Conservation (phyloP, 2,797 vertebrate genomes). For the Pipistrellus pipistrellus region DNA sequence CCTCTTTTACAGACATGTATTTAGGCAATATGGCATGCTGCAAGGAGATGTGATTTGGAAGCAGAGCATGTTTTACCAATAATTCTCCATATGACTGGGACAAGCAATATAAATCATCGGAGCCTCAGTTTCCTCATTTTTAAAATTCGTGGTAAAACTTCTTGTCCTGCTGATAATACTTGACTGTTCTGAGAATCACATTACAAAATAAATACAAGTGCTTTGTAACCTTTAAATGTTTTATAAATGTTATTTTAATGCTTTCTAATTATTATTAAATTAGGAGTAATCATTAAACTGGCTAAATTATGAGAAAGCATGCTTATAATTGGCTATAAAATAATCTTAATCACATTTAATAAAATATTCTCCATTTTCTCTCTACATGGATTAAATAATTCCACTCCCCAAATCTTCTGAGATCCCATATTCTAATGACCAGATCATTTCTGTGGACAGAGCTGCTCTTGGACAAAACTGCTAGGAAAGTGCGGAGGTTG, state of each 20-base stretch:
- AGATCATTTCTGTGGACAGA: background rate
- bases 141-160: conserved; percentile 11
- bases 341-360: background rate
- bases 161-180: background rate
- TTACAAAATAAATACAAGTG: background rate
- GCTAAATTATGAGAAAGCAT: background rate
- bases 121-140: background rate
- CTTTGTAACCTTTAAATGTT: background rate
- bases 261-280: background rate
- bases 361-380: background rate
- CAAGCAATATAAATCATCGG: background rate
- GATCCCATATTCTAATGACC: background rate
- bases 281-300: background rate
- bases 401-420: background rate
- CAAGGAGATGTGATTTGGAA: background rate
- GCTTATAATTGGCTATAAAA: conserved; percentile 2
- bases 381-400: background rate
- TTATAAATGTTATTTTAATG: background rate
- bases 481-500: accelerated
- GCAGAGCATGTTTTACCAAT: background rate
- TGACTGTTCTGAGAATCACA: background rate
- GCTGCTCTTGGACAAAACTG: background rate
- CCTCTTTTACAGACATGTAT: background rate
- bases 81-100: background rate
- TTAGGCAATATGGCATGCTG: background rate